Percentiles rank a stretch among this genome's conserved stretches.
Evolutionary conservation across 2,888 invertebrate species (phyloP).

Genomic region (Melinaea menophilus): DNA sequence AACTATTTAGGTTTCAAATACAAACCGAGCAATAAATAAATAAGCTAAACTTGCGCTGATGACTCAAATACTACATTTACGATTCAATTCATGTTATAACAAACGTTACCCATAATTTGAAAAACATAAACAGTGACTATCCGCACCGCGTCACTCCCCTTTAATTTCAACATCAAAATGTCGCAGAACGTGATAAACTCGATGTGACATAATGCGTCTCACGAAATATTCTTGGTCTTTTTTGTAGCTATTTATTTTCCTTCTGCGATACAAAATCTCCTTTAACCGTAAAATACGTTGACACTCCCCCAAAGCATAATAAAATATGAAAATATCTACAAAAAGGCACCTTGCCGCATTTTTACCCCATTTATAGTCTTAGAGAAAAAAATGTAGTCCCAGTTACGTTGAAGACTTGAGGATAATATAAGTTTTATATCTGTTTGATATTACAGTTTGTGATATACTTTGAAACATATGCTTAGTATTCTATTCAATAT

Average conservation of each 20-base stretch:
- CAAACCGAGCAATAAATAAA: too few species aligned
- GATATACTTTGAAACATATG: too few species aligned
- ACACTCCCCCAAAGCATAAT: constrained; percentile 31
- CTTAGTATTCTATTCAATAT: too few species aligned
- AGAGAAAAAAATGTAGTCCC: constrained; percentile 12
- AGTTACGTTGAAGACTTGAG: constrained; percentile 2
- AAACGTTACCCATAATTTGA: not conserved
- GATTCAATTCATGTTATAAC: too few species aligned
- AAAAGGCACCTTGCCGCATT: constrained; percentile 22
- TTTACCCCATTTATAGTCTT: constrained; percentile 20
- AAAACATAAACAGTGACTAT: not conserved
- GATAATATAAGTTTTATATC: constrained; percentile 8
- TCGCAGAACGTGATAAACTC: constrained; percentile 15
- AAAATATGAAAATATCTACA: constrained; percentile 30
- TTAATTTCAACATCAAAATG: constrained; percentile 7
- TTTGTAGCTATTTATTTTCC: constrained; percentile 24
- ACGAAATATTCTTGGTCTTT: constrained; percentile 17
- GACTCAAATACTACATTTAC: too few species aligned
- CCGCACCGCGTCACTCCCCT: not conserved
- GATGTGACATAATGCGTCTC: constrained; percentile 19
- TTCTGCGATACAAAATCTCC: constrained; percentile 23
- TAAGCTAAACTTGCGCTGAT: too few species aligned
- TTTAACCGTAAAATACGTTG: constrained; percentile 32
- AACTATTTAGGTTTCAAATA: too few species aligned
- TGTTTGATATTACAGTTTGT: too few species aligned